These are phyloP conservation scores for Scaptomyza hsui DNA, from an alignment of 1,140 invertebrate genomes.

Conservation along the genomic window DNA sequence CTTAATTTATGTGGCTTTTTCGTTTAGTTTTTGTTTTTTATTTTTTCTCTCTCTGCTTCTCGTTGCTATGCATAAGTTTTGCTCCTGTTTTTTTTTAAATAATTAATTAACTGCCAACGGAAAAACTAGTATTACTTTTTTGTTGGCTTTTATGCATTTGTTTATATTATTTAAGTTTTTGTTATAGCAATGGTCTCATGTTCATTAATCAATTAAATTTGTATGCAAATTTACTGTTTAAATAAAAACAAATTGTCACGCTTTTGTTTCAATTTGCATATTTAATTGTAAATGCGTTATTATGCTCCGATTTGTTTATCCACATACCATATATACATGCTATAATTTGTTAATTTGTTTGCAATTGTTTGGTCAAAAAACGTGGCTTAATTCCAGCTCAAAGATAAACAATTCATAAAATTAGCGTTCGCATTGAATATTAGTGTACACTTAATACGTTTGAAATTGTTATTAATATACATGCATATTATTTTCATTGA, in stretches of 20 bases:
- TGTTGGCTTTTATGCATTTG: background rate
- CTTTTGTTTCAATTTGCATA: conserved; percentile 50
- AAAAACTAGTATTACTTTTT: conserved; percentile 23
- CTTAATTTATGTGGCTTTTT: conserved; percentile 78
- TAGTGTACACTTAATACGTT: conserved; percentile 15
- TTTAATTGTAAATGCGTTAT: conserved; percentile 46
- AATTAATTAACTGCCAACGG: conserved; percentile 70
- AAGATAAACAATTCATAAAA: conserved; percentile 27
- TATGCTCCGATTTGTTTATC: conserved; percentile 10
- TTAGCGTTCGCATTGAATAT: conserved; percentile 22
- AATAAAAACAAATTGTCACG: conserved; percentile 5
- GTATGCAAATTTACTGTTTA: conserved; percentile 40
- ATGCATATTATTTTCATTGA: background rate
- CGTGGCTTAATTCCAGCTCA: background rate
- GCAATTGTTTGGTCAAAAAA: background rate
- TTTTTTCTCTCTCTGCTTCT: conserved; percentile 20
- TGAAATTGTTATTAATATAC: conserved; percentile 10
- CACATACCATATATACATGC: background rate
- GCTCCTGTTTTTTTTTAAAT: conserved; percentile 50
- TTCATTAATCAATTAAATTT: conserved; percentile 60
- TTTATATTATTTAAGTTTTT: conserved; percentile 8
- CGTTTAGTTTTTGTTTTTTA: conserved; percentile 40
- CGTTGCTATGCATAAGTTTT: conserved; percentile 52
- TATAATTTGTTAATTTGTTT: conserved; percentile 19
- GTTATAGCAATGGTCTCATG: background rate